These are phyloP conservation scores for Petroica traversi DNA, from an alignment of 2,113 vertebrate genomes.

Conservation along the genomic window DNA sequence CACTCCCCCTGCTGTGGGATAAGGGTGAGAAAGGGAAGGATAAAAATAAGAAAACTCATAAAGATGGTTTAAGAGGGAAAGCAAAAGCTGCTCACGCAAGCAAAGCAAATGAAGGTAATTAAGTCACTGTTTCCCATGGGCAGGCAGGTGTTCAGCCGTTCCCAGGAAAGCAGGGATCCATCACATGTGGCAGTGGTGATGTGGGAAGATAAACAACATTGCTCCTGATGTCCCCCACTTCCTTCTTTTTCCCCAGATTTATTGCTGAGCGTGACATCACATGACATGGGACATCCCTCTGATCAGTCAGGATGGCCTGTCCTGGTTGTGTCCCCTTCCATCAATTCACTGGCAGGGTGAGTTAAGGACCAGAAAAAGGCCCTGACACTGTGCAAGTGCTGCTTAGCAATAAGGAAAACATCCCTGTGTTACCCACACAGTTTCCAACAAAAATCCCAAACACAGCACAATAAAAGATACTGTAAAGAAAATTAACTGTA, in stretches of 20 bases:
- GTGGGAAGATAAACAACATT: background rate
- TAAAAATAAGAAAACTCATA: background rate
- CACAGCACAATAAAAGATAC: background rate
- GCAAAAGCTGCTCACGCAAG: background rate
- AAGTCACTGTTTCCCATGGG: background rate
- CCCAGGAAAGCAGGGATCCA: background rate
- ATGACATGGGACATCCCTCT: background rate
- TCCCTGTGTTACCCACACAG: background rate
- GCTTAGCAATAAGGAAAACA: background rate
- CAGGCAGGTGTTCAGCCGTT: background rate
- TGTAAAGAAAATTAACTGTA: background rate
- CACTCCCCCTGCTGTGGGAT: background rate
- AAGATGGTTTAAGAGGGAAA: background rate
- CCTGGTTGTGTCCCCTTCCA: background rate
- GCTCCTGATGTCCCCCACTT: fast-evolving
- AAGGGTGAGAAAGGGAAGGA: background rate
- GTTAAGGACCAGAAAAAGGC: background rate
- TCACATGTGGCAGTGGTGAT: fast-evolving
- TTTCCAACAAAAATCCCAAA: background rate
- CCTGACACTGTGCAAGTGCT: fast-evolving
- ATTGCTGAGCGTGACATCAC: background rate
- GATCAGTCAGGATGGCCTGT: background rate
- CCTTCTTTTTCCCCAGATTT: background rate
- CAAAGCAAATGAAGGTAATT: background rate
- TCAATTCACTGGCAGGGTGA: fast-evolving